Evolutionary conservation across 1,140 invertebrate species (phyloP).

Genomic region (Gonioctena quinquepunctata): DNA sequence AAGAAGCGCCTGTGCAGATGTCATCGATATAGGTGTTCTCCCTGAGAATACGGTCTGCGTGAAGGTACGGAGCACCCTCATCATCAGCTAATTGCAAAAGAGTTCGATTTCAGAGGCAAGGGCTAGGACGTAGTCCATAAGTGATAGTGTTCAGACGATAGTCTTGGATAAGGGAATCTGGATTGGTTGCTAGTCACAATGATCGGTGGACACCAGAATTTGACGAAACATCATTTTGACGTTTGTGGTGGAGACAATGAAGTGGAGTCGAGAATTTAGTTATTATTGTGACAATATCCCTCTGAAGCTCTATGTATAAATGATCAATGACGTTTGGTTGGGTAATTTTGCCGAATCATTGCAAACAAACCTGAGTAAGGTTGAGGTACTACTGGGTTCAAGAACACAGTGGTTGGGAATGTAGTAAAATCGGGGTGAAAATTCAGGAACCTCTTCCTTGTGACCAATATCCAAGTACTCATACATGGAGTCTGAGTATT

Average conservation of each 20-base stretch:
- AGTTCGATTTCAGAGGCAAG: slow-evolving; percentile 39
- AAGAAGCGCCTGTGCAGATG: background rate
- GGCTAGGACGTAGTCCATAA: slow-evolving; percentile 41
- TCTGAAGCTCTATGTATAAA: slow-evolving; percentile 27
- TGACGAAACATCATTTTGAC: slow-evolving; percentile 25
- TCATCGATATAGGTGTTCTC: slow-evolving; percentile 38
- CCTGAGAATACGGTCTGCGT: slow-evolving; percentile 3
- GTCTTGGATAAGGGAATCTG: slow-evolving; percentile 1
- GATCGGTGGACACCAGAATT: background rate
- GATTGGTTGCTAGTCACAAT: slow-evolving; percentile 14
- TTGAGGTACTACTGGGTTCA: slow-evolving; percentile 33
- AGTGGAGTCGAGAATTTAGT: slow-evolving; percentile 52
- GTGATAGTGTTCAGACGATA: slow-evolving; percentile 38
- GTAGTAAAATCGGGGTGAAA: slow-evolving; percentile 12
- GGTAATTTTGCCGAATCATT: background rate
- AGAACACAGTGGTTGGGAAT: slow-evolving; percentile 50
- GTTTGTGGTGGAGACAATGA: slow-evolving; percentile 44
- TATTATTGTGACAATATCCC: slow-evolving; percentile 44
- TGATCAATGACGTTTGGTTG: slow-evolving; percentile 31
- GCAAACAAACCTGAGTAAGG: slow-evolving; percentile 23
- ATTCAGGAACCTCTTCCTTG: no score
- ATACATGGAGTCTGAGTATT: slow-evolving; percentile 5
- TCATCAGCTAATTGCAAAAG: slow-evolving; percentile 35
- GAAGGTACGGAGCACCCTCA: slow-evolving; percentile 24
- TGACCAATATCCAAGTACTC: slow-evolving; percentile 10